These are phyloP conservation scores for Tenebrosternarchus preto DNA, from an alignment of 2,113 vertebrate species.

Conservation along the genomic window DNA sequence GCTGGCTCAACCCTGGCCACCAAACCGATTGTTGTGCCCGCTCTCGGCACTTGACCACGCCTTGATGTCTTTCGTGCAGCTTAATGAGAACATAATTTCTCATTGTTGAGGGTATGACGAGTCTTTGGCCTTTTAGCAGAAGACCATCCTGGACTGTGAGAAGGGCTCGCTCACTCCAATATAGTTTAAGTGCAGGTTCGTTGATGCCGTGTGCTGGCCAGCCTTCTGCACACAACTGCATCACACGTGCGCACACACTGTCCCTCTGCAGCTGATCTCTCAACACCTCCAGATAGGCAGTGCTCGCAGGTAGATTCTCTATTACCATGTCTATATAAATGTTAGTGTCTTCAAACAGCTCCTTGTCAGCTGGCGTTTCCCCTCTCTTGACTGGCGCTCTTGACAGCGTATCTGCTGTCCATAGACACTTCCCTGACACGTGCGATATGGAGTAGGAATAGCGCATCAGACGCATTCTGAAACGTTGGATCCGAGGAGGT, in stretches of 20 bases:
- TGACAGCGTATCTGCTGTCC: too few species aligned
- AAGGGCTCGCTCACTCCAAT: constrained; percentile 27
- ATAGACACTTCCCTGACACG: too few species aligned
- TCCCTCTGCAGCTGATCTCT: constrained; percentile 24
- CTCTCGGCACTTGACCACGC: constrained; percentile 29
- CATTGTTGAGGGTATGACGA: constrained; percentile 33
- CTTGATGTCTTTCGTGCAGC: constrained; percentile 34
- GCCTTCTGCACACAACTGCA: not conserved
- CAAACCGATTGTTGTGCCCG: constrained; percentile 15
- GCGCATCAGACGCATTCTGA: too few species aligned
- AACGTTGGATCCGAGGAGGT: too few species aligned
- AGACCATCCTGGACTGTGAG: constrained; percentile 13
- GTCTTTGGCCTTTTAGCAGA: constrained; percentile 24
- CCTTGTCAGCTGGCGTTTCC: too few species aligned
- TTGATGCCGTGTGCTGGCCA: not conserved
- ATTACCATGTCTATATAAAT: too few species aligned
- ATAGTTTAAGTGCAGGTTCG: not conserved
- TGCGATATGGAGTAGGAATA: too few species aligned
- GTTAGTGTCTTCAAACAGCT: too few species aligned
- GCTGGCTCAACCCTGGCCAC: constrained; percentile 21
- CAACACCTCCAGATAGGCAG: not conserved
- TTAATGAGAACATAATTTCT: constrained; percentile 16
- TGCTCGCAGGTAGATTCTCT: not conserved
- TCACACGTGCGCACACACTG: not conserved
- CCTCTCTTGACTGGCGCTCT: too few species aligned